Evolutionary conservation across 2,888 invertebrate species (phyloP), one percentile per base, ranked within the genome.

Genomic region (Apamea epomidion): DNA sequence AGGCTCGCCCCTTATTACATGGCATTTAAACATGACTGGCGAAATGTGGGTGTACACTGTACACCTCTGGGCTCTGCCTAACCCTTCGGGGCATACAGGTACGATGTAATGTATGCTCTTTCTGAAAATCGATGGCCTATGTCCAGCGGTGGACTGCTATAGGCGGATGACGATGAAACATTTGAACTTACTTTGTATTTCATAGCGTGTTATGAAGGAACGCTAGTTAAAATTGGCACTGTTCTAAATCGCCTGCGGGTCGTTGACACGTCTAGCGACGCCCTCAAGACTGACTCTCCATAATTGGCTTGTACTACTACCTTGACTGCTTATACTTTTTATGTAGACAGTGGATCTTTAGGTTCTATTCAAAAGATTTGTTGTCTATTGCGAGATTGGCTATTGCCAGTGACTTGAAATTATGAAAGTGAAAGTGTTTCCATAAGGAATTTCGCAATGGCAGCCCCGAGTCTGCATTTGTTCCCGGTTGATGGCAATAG

Each of bases 161-260:
- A 32, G 16, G 25, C 32, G 32, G 45, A 45, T 45, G 16, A 16
- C 3, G 6, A 0, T 32, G 32, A 48, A 18, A 16, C n/a, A 60
- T 64, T 45, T 37, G 10, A 21, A 79, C 21, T 29, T 32, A 21
- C 16, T 60, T 25, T 12, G 16, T 75, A 54, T 45, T 54, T 54
- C 10, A 45, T 51, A 21, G 80, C 42, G n/a, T 32, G 18, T 29
- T 54, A 18, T 48, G 18, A 51, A 73, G 10, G 29, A 72, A 45
- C 21, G 48, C 51, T 16, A 29, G 69, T 54, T 70, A 73, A 45
- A 76, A 69, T 79, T 81, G 79, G 77, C 75, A 77, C 64, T 74
- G 60, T 68, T 85, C 74, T 78, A 54, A 68, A 54, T 64, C 25
- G 69, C 54, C 64, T 25, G 10, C 60, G n/a, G 80, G 86, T 86